Percentiles rank a stretch among this genome's conserved stretches.
These are phyloP conservation scores for Acipenser oxyrinchus DNA, from an alignment of 2,797 vertebrate species.

Conservation along the genomic window DNA sequence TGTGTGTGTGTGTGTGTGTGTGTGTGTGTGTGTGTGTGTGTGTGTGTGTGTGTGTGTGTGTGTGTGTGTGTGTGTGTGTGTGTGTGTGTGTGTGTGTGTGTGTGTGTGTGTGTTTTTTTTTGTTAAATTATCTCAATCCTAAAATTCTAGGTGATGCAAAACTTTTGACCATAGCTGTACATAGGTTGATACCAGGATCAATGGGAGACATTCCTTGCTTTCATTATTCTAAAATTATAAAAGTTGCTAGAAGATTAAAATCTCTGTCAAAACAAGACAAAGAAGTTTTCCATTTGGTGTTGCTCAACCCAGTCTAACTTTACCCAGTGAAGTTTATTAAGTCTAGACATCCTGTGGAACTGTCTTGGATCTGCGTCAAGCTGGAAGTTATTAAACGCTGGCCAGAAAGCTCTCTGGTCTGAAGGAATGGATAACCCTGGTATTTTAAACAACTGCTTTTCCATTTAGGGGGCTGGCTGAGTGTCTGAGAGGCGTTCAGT, in stretches of 20 bases:
- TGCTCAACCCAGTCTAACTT: too few relatives aligned
- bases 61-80: too few relatives aligned
- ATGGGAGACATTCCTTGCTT: conserved; percentile 14
- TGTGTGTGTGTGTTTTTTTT: too few relatives aligned
- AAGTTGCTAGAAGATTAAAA: conserved; percentile 31
- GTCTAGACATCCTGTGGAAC: conserved; percentile 22
- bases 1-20: too few relatives aligned
- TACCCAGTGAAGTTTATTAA: conserved; percentile 22
- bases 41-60: too few relatives aligned
- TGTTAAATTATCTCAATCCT: too few relatives aligned
- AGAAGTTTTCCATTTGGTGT: neutral
- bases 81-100: too few relatives aligned
- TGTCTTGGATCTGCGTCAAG: conserved; percentile 30
- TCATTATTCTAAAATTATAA: conserved; percentile 22
- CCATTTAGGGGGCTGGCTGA: conserved; percentile 19
- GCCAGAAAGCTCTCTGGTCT: conserved; percentile 36
- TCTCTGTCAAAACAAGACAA: conserved; percentile 20
- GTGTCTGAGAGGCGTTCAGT: conserved; percentile 26
- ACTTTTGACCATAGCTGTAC: neutral
- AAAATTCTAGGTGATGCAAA: too few relatives aligned
- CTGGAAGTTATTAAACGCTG: conserved; percentile 62
- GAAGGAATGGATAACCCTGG: conserved; percentile 55
- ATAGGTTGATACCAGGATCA: conserved; percentile 30
- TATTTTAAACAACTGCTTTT: conserved; percentile 40
- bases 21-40: too few relatives aligned